These are phyloP conservation scores for Premnoplex brunnescens DNA, from an alignment of 2,797 vertebrate genomes.

Conservation along the genomic window DNA sequence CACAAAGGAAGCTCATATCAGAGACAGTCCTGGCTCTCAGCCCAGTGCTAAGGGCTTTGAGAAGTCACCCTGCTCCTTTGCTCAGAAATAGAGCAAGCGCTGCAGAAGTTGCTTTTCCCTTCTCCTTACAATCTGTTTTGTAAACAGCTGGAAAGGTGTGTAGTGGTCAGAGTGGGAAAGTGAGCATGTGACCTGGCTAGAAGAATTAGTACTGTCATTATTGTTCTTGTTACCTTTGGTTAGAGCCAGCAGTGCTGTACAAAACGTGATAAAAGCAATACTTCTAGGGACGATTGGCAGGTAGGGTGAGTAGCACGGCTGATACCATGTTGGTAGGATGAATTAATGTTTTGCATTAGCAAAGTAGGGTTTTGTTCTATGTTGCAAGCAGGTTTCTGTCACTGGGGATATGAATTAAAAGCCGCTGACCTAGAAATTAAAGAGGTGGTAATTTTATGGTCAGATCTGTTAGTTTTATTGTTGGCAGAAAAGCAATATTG, in stretches of 20 bases:
- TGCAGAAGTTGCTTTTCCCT: background rate
- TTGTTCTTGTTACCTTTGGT: background rate
- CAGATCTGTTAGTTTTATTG: background rate
- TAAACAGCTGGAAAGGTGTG: background rate
- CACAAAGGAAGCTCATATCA: background rate
- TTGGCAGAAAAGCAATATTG: background rate
- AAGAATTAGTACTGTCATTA: background rate
- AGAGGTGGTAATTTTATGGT: background rate
- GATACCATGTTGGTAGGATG: background rate
- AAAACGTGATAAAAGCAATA: rapidly evolving
- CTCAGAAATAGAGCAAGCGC: background rate
- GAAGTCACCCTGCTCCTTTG: background rate
- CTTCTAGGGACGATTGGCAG: background rate
- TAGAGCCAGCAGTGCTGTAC: background rate
- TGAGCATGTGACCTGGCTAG: background rate
- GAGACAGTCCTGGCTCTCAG: background rate
- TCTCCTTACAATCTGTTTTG: background rate
- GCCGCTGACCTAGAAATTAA: background rate
- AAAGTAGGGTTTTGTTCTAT: background rate
- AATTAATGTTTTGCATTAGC: background rate
- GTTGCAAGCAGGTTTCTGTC: background rate
- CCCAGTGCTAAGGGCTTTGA: background rate
- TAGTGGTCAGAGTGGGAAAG: background rate
- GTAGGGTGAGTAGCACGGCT: background rate
- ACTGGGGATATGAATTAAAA: background rate